A percentile compares a stretch with the other conserved stretches of the same genome.
phyloP scores from a whole-genome alignment of 2,113 vertebrate genomes.

The Brienomyrus brachyistius region DNA sequence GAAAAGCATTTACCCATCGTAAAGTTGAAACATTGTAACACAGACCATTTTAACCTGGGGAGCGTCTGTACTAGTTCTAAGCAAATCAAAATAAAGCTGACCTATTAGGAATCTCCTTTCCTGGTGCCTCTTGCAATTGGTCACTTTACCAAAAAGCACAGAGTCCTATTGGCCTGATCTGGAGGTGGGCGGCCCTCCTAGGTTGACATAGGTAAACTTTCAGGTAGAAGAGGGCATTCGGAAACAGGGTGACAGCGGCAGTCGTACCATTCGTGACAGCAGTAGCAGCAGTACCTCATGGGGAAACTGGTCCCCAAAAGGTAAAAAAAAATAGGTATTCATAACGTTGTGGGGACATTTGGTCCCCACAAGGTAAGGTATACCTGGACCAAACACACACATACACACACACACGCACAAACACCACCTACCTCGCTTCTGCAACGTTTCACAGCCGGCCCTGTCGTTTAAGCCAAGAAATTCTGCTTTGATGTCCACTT shows the following conservation, averaged over 20 bases:
- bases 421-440: slow-evolving; percentile 8
- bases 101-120: background rate
- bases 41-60: no score
- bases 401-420: background rate
- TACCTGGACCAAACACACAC: background rate
- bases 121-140: background rate
- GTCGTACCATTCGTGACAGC: background rate
- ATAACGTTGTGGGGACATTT: no score
- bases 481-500: slow-evolving; percentile 27
- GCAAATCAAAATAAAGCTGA: background rate
- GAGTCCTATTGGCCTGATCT: background rate
- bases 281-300: no score
- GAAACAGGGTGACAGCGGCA: background rate
- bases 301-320: no score
- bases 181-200: background rate
- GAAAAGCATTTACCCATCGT: no score
- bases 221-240: background rate
- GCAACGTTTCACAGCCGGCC: slow-evolving; percentile 5
- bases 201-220: background rate
- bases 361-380: no score
- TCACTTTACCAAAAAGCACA: background rate
- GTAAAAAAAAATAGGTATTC: no score
- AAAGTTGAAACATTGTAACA: no score
- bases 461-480: slow-evolving; percentile 22
- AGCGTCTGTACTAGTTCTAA: background rate